Evolutionary conservation across 2,888 invertebrate genomes (phyloP).

Genomic region (Biston stratarius): DNA sequence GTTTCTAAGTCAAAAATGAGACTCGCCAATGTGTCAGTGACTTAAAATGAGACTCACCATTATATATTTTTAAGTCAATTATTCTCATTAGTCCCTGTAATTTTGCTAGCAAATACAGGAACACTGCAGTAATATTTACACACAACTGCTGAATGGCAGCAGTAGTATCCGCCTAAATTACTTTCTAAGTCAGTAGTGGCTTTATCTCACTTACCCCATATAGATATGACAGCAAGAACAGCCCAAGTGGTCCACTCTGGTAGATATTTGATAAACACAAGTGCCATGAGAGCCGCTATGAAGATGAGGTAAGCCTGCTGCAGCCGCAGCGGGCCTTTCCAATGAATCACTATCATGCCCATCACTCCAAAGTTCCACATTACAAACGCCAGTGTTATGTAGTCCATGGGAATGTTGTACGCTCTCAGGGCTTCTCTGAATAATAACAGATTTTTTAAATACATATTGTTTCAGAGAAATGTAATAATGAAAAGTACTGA

Average conservation of each 20-base stretch:
- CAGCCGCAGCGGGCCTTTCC: constrained; percentile 97
- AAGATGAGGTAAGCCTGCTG: constrained; percentile 99
- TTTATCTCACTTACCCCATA: constrained; percentile 92
- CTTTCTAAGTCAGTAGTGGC: too few relatives aligned
- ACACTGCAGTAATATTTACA: too few relatives aligned
- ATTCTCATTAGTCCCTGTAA: too few relatives aligned
- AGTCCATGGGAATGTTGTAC: constrained; percentile 98
- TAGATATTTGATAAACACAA: constrained; percentile 99
- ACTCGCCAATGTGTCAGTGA: too few relatives aligned
- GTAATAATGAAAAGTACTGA: too few relatives aligned
- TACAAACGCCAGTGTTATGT: constrained; percentile 93
- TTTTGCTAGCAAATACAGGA: too few relatives aligned
- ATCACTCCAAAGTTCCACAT: constrained; percentile 99
- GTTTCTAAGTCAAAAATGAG: too few relatives aligned
- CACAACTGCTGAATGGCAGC: too few relatives aligned
- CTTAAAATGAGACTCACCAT: too few relatives aligned
- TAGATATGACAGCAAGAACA: constrained; percentile 97
- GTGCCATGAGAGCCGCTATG: constrained; percentile 98
- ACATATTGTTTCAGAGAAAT: too few relatives aligned
- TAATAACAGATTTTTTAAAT: background rate
- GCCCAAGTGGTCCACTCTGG: constrained; percentile 99
- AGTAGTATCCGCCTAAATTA: too few relatives aligned
- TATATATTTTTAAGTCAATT: too few relatives aligned
- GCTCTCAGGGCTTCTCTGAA: constrained; percentile 95
- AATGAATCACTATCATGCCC: constrained; percentile 99